Base-by-base conservation (phyloP, 2,888 invertebrate species). In the Melipona beecheii region DNA sequence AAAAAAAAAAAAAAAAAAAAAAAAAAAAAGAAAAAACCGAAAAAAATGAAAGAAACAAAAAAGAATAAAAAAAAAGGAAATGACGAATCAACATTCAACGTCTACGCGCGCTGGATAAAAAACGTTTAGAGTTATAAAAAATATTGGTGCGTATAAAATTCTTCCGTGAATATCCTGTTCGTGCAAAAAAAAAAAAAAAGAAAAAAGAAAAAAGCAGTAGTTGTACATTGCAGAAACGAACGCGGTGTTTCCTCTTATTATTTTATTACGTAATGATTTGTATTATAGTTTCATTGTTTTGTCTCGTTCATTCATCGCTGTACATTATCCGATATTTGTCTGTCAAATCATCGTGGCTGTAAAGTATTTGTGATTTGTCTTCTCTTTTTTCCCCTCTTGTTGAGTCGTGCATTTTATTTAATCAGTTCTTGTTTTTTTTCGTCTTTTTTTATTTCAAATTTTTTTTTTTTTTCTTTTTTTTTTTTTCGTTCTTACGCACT, bases 321-420 rank as follows among this genome's bases (percentile, higher is more conserved):
- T 79, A 84, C 50, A 85, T 80, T 83, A 58, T 70, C 58, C 65
- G 62, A 69, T 66, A 64, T 70, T 70, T 66, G 71, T 69, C 58
- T 75, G 72, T 78, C 64, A 50, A 76, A 66, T 81, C 68, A 83
- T 80, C 50, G 69, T 62, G 65, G 80, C 64, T 81, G 69, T 80
- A 81, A 83, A 86, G 62, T 76, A 36, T 73, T 49, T 68, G 69
- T 36, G 21, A 64, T 9, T 21, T 4, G n/a, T 71, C 66, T 49
- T 36, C 66, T 49, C n/a, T 62, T 21, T 50, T 52, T 74, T n/a
- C 50, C 50, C 50, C 9, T 15, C 5, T 31, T 60, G 78, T 86
- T 75, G 76, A 75, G 64, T 80, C 15, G 15, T n/a, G 70, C 83
- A 83, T 86, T 83, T 83, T 83, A 83, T 84, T 84, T 85, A 78